Evolutionary conservation across 1,140 invertebrate species (phyloP).

Genomic region (Neoseiulus cucumeris): DNA sequence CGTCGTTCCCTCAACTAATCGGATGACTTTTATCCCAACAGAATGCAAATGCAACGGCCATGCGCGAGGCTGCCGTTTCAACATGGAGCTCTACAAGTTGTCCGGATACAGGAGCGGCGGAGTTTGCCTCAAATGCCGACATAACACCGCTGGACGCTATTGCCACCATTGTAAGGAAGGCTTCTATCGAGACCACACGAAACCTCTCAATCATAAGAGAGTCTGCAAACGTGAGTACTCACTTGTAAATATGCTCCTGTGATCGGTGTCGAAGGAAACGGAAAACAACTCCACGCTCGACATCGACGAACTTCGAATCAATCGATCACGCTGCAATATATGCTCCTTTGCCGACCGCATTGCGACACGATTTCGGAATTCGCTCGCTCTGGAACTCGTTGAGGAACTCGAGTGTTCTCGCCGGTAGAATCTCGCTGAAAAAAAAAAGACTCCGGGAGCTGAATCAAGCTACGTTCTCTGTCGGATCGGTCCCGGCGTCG

Average conservation of each 20-base stretch:
- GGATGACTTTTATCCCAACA: constrained; percentile 37
- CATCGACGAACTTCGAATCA: too few species aligned
- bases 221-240: constrained; percentile 83
- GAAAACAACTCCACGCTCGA: too few species aligned
- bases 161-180: constrained; percentile 96
- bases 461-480: too few species aligned
- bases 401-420: too few species aligned
- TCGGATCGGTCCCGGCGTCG: too few species aligned
- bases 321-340: too few species aligned
- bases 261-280: too few species aligned
- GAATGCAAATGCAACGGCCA: constrained; percentile 97
- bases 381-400: too few species aligned
- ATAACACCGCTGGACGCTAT: constrained; percentile 85
- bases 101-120: constrained; percentile 85
- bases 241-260: not conserved
- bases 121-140: constrained; percentile 74
- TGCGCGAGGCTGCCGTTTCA: constrained; percentile 86
- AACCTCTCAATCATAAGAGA: constrained; percentile 80
- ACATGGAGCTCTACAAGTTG: constrained; percentile 93
- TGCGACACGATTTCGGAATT: too few species aligned
- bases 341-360: too few species aligned
- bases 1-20: not conserved
- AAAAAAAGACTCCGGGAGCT: too few species aligned
- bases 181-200: constrained; percentile 75
- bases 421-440: too few species aligned